These are phyloP conservation scores for Pentamera pediparva DNA, from an alignment of 53 echinoderm and acorn worm species.

Conservation along the genomic window DNA sequence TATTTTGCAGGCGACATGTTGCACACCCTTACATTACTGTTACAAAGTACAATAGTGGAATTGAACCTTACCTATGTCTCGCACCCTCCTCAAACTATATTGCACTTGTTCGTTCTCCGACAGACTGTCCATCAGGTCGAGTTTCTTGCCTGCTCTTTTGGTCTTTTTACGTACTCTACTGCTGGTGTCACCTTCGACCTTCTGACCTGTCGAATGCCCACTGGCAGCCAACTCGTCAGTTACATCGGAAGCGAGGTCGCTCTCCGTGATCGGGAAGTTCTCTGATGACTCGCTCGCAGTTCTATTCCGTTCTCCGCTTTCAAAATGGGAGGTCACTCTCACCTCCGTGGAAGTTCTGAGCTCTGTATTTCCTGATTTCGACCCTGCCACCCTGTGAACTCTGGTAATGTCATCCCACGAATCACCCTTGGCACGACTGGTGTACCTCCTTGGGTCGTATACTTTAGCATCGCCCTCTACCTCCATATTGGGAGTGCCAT, in stretches of 20 bases:
- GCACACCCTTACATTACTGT: no score
- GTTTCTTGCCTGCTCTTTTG: constrained; percentile 42
- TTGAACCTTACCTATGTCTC: constrained; percentile 8
- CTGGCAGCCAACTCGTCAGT: constrained; percentile 22
- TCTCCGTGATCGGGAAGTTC: constrained; percentile 1
- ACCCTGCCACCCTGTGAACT: not conserved
- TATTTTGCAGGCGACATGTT: no score
- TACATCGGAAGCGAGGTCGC: constrained; percentile 11
- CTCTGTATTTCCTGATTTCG: not conserved
- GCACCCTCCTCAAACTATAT: constrained; percentile 17
- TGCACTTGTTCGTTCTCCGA: constrained; percentile 68
- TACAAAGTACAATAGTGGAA: no score
- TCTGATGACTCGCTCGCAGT: constrained; percentile 18
- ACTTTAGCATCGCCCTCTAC: no score
- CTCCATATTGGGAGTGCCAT: not conserved
- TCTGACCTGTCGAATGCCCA: no score
- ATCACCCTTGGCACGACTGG: constrained; percentile 2
- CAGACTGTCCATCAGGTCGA: constrained; percentile 53
- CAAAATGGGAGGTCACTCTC: not conserved
- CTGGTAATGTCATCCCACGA: not conserved
- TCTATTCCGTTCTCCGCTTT: not conserved
- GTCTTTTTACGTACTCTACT: constrained; percentile 52
- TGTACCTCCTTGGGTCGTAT: constrained; percentile 36
- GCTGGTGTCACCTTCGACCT: constrained; percentile 39
- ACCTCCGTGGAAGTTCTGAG: constrained; percentile 16